These are phyloP conservation scores for Strigamia maritima DNA, from an alignment of 2,888 invertebrate species.

Conservation along the genomic window DNA sequence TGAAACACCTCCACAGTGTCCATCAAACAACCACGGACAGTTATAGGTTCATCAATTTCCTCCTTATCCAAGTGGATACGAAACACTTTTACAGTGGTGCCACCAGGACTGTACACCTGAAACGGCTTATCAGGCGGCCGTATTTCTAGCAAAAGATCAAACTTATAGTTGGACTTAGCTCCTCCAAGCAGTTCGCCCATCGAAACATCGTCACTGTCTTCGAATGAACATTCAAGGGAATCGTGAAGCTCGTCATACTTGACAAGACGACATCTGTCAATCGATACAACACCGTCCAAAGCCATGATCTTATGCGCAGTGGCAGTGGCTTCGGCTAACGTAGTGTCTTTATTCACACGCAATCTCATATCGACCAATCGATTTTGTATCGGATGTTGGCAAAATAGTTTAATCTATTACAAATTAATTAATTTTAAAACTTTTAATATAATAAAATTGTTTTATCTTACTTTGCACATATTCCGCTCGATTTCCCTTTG, in stretches of 20 bases:
- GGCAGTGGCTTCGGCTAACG: slow-evolving; percentile 61
- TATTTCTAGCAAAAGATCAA: slow-evolving; percentile 66
- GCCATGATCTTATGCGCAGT: slow-evolving; percentile 59
- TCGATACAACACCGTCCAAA: slow-evolving; percentile 59
- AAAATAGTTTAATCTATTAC: slow-evolving; percentile 60
- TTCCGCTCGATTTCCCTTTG: slow-evolving; percentile 62
- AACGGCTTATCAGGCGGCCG: slow-evolving; percentile 61
- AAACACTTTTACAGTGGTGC: slow-evolving; percentile 62
- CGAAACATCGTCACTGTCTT: slow-evolving; percentile 58
- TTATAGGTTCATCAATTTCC: slow-evolving; percentile 62
- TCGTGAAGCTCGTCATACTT: slow-evolving; percentile 64
- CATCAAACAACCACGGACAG: slow-evolving; percentile 60
- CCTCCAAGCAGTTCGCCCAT: slow-evolving; percentile 56
- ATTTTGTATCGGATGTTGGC: slow-evolving; percentile 61
- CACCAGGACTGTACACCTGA: slow-evolving; percentile 63
- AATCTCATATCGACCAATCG: slow-evolving; percentile 59
- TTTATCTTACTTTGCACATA: slow-evolving; percentile 55
- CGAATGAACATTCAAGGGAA: slow-evolving; percentile 66
- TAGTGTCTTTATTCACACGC: slow-evolving; percentile 61
- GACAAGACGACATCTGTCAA: slow-evolving; percentile 69
- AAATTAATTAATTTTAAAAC: background rate
- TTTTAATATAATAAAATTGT: background rate
- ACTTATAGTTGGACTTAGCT: slow-evolving; percentile 55
- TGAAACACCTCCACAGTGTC: slow-evolving; percentile 62
- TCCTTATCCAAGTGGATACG: slow-evolving; percentile 62